A percentile compares a stretch with the other conserved stretches of the same genome.
Conservation (phyloP, 2,797 vertebrate species). For the Gastrophryne carolinensis region DNA sequence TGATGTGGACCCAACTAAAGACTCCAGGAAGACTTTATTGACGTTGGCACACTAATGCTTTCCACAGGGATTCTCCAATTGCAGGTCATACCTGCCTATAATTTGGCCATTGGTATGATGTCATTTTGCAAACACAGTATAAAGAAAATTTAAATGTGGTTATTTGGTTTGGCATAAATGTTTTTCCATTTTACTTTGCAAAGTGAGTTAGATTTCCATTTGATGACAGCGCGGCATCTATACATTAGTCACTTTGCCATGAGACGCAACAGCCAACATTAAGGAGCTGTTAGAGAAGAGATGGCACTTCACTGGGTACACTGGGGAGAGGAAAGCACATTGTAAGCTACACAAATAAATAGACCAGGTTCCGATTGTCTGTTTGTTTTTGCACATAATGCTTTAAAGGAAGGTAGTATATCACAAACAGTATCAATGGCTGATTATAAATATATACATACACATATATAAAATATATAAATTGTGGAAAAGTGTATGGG, state of each 20-base stretch:
- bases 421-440: no score
- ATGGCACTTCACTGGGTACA: background rate
- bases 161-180: slow-evolving; percentile 35
- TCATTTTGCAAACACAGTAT: slow-evolving; percentile 47
- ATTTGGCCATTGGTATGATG: slow-evolving; percentile 42
- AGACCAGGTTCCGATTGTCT: background rate
- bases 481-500: no score
- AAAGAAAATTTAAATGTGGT: slow-evolving; percentile 42
- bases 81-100: slow-evolving; percentile 44
- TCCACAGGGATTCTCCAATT: slow-evolving; percentile 46
- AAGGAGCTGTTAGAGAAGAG: background rate
- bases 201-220: slow-evolving; percentile 39
- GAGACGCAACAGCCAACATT: slow-evolving; percentile 1
- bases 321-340: background rate
- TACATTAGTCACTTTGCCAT: slow-evolving; percentile 15
- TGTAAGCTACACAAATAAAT: no score
- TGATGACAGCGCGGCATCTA: slow-evolving; percentile 46
- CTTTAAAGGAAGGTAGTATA: no score
- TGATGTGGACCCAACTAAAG: background rate
- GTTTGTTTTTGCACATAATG: no score
- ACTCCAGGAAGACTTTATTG: slow-evolving; percentile 16
- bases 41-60: slow-evolving; percentile 24
- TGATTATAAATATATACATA: no score
- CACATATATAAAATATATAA: no score
- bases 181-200: slow-evolving; percentile 47